Evolutionary conservation across 30 jellyfish, hydroid and myxozoan genomes (phyloP), one percentile per base, ranked within the genome.

Genomic region (Pseudorhiza aurosa): DNA sequence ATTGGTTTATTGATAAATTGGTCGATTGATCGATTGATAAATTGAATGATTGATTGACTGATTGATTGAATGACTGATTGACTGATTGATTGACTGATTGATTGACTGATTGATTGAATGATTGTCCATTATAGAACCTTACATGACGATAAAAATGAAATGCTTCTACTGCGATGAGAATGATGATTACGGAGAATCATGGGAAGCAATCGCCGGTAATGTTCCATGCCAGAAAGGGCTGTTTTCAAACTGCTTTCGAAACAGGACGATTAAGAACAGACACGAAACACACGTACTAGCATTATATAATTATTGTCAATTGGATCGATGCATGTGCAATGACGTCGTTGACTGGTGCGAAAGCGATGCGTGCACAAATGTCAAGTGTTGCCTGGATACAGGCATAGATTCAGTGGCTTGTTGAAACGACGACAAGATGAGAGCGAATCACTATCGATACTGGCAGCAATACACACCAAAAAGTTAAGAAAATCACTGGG

Each of bases 241-340:
- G 1, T 82, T 89, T 49, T 44, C 82, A 4, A 81, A 58, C 12
- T 89, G 97, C 67, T 89, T 89, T 68, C 42, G 72, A 35, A 82
- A 89, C 33, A 86, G 97, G 45, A 82, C 97, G 2, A 55, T 89
- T 17, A 30, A 22, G 21, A 83, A 81, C 12, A 32, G 97, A 55
- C 97, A 89, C 43, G 97, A 89, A 65, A 89, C 97, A 6, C 97
- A 89, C 57, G 97, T 89, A 28, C 79, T 89, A 19, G 87, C 97
- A 0, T 33, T 89, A 39, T 49, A 68, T 29, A 70, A 84, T 5
- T 42, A 73, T 22, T 55, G 87, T 45, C 81, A 46, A 32, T 65
- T 89, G 26, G 87, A 70, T 11, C 92, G 88, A 8, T 89, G 97
- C 37, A 17, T 39, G 3, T 89, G 97, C 37, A 75, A 75, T 44